Conservation (phyloP, 2,113 vertebrate species). For the Sapayoa aenigma region DNA sequence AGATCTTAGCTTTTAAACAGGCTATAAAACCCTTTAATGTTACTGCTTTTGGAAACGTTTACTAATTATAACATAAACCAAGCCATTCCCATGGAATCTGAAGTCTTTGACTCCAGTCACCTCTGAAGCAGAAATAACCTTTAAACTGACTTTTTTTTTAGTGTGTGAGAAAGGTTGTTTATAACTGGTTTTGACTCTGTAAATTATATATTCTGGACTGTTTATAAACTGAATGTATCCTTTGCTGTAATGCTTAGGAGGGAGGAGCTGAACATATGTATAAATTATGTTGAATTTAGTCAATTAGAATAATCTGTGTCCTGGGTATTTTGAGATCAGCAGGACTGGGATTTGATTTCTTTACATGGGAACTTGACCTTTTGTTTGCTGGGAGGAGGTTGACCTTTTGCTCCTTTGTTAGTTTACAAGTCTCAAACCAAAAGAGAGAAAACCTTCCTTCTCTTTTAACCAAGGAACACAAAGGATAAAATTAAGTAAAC, state of each 20-base stretch:
- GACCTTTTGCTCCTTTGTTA: conserved; percentile 66
- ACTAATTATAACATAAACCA: background rate
- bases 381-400: conserved; percentile 64
- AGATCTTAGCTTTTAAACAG: background rate
- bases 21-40: background rate
- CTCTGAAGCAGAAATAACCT: conserved; percentile 26
- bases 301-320: conserved; percentile 17
- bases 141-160: background rate
- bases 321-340: conserved; percentile 57
- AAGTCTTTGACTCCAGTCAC: background rate
- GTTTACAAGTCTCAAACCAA: conserved; percentile 52
- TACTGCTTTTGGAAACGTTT: conserved; percentile 3
- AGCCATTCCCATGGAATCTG: conserved; percentile 11
- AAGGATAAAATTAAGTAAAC: conserved; percentile 39
- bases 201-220: background rate
- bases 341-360: conserved; percentile 64
- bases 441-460: background rate
- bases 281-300: background rate
- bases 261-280: background rate
- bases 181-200: background rate
- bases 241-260: background rate
- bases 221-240: background rate
- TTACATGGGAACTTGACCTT: conserved; percentile 79
- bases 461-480: conserved; percentile 44
- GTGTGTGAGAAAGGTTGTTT: background rate